These are phyloP conservation scores for Leptopilina boulardi DNA, from an alignment of 1,140 invertebrate species.

Conservation along the genomic window DNA sequence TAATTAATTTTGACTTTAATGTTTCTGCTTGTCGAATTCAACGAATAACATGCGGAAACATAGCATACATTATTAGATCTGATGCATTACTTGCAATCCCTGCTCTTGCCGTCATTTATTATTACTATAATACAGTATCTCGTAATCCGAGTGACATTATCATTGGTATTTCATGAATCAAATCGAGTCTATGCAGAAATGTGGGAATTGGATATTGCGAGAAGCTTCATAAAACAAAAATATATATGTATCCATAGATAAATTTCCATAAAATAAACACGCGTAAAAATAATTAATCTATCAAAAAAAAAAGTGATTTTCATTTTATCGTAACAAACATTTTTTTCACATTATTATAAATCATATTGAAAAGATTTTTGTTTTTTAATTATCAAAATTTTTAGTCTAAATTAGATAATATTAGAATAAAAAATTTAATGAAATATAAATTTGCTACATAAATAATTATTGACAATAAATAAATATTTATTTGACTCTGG, in stretches of 20 bases:
- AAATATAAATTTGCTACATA: too few species aligned
- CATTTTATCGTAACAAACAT: too few species aligned
- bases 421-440: too few species aligned
- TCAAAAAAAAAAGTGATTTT: too few species aligned
- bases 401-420: too few species aligned
- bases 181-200: not conserved
- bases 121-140: slow-evolving; percentile 6
- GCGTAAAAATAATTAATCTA: not conserved
- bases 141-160: slow-evolving; percentile 15
- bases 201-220: not conserved
- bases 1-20: not conserved
- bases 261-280: not conserved
- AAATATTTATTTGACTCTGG: too few species aligned
- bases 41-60: not conserved
- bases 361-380: too few species aligned
- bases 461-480: too few species aligned
- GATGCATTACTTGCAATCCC: not conserved
- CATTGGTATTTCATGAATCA: slow-evolving; percentile 17
- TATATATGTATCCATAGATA: not conserved
- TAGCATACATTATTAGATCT: not conserved
- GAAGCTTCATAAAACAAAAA: not conserved
- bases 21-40: not conserved
- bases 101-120: not conserved
- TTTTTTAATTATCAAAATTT: too few species aligned
- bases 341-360: too few species aligned